Percentiles rank a stretch among this genome's conserved stretches.
Conservation (phyloP, 2,888 invertebrate genomes). For the Eupithecia pulchellata region DNA sequence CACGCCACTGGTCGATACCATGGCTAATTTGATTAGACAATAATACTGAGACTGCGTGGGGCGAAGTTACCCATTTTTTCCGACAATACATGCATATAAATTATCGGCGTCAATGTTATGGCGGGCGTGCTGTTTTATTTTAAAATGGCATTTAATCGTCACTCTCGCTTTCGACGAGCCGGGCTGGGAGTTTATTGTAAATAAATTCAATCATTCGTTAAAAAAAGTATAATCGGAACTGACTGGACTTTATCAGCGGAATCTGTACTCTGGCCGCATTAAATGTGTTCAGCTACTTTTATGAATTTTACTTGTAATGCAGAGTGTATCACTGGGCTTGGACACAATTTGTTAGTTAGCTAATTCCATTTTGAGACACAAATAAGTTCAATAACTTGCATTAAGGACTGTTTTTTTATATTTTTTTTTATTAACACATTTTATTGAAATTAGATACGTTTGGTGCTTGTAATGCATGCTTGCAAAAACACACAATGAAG, state of each 20-base stretch:
- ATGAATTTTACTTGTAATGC: neutral
- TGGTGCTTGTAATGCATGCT: too few species aligned
- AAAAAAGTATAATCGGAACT: constrained; percentile 79
- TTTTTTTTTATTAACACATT: too few species aligned
- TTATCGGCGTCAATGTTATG: constrained; percentile 70
- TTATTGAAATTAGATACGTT: too few species aligned
- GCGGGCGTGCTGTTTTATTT: constrained; percentile 79
- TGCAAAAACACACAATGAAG: too few species aligned
- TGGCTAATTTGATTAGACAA: constrained; percentile 13
- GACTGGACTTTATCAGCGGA: constrained; percentile 76
- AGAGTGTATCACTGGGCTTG: neutral
- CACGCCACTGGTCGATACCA: neutral
- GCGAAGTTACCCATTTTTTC: constrained; percentile 21
- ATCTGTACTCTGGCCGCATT: constrained; percentile 60
- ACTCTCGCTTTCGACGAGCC: constrained; percentile 78
- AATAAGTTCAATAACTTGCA: neutral
- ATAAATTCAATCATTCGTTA: constrained; percentile 85
- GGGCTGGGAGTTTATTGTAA: constrained; percentile 82
- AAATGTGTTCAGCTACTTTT: constrained; percentile 53
- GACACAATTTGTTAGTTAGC: neutral
- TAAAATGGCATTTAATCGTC: constrained; percentile 84
- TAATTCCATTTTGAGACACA: neutral
- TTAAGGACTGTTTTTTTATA: too few species aligned
- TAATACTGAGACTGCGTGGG: constrained; percentile 4
- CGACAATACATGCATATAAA: constrained; percentile 55